Percentiles rank a stretch among this genome's conserved stretches.
Evolutionary conservation across 2,113 vertebrate species (phyloP).

Genomic region (Talpa occidentalis): DNA sequence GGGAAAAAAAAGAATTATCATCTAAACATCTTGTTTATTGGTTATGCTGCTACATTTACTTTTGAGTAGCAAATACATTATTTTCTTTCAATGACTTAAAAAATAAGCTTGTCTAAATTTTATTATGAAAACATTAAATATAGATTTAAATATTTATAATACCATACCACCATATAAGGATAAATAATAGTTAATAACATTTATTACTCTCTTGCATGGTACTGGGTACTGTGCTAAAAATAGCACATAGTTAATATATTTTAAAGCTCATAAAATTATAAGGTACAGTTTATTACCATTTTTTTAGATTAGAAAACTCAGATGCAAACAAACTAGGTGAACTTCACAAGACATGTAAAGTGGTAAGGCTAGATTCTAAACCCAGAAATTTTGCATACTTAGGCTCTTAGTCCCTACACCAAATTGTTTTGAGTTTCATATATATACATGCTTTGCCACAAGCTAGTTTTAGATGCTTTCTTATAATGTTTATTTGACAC

Average conservation of each 20-base stretch:
- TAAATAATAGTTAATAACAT: neutral
- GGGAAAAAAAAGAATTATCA: neutral
- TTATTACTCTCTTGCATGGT: neutral
- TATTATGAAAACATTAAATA: neutral
- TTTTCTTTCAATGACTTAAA: neutral
- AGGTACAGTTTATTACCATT: neutral
- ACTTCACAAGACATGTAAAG: neutral
- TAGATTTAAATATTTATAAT: neutral
- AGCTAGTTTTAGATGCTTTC: neutral
- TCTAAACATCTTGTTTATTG: neutral
- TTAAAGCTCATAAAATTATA: neutral
- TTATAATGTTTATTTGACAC: neutral
- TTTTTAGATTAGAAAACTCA: neutral
- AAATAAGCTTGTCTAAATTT: neutral
- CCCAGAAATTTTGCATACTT: neutral
- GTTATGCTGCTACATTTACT: neutral
- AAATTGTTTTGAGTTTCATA: neutral
- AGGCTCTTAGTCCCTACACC: neutral
- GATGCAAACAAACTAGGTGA: neutral
- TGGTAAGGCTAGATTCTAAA: neutral
- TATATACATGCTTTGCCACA: neutral
- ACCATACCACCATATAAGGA: neutral
- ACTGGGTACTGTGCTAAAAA: neutral
- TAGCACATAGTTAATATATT: neutral
- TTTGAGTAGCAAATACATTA: neutral